Evolutionary conservation across 2,113 vertebrate genomes (phyloP).

Genomic region (Phrynocephalus versicolor): DNA sequence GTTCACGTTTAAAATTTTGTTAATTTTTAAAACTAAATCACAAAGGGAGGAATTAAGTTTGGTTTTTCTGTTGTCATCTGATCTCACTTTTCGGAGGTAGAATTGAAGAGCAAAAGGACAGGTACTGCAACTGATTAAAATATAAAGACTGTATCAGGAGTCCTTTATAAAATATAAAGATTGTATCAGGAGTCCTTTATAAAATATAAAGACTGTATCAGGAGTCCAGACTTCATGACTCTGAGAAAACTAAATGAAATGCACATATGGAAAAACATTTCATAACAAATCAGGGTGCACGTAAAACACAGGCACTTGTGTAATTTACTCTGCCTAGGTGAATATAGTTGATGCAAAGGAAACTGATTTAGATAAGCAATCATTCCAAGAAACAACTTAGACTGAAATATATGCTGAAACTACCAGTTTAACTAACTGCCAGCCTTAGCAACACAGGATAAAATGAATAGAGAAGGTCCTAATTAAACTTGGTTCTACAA

Average conservation of each 20-base stretch:
- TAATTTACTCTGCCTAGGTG: not conserved
- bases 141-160: not conserved
- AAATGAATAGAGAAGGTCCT: not conserved
- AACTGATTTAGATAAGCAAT: not conserved
- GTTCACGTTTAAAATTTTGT: constrained; percentile 26
- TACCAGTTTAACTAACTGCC: not conserved
- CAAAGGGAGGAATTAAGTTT: constrained; percentile 38
- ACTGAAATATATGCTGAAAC: not conserved
- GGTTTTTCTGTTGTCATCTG: constrained; percentile 41
- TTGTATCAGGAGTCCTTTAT: not conserved
- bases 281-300: not conserved
- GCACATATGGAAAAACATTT: not conserved
- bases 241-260: not conserved
- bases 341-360: not conserved
- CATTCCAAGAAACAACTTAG: not conserved
- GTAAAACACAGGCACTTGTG: not conserved
- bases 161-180: not conserved
- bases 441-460: not conserved
- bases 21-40: constrained; percentile 63
- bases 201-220: not conserved
- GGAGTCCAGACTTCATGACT: not conserved
- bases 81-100: constrained; percentile 31
- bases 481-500: not conserved
- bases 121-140: not conserved
- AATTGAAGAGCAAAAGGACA: constrained; percentile 18